A percentile compares a stretch with the other conserved stretches of the same genome.
Conservation (phyloP, 2,888 invertebrate species). For the Agrotis puta region DNA sequence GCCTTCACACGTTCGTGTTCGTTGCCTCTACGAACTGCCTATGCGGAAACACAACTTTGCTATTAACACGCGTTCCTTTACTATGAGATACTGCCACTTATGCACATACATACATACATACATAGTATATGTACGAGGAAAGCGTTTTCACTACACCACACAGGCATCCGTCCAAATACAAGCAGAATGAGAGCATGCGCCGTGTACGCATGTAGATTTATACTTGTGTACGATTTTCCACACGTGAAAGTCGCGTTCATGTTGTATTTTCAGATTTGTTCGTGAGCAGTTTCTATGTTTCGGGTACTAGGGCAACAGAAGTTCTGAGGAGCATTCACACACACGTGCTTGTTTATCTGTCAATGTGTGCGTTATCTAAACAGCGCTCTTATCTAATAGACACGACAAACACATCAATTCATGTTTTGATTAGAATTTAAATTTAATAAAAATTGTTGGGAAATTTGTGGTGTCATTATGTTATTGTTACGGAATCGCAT, state of each 20-base stretch:
- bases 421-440: constrained; percentile 58
- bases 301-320: constrained; percentile 82
- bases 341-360: constrained; percentile 70
- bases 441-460: constrained; percentile 44
- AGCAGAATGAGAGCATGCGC: constrained; percentile 74
- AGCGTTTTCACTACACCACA: constrained; percentile 84
- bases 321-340: constrained; percentile 67
- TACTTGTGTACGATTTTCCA: constrained; percentile 82
- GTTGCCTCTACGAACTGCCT: constrained; percentile 86
- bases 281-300: constrained; percentile 87
- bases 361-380: constrained; percentile 77
- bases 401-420: constrained; percentile 57
- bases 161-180: constrained; percentile 69
- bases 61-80: constrained; percentile 89
- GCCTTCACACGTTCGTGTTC: constrained; percentile 83
- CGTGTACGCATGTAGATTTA: constrained; percentile 76
- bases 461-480: constrained; percentile 43
- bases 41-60: constrained; percentile 90
- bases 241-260: constrained; percentile 79
- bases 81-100: constrained; percentile 89
- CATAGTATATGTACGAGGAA: constrained; percentile 77
- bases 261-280: constrained; percentile 83
- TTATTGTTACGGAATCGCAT: constrained; percentile 62
- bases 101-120: constrained; percentile 78
- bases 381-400: constrained; percentile 62